Conservation (phyloP, 2,113 vertebrate genomes). For the Oenanthe oenanthe region DNA sequence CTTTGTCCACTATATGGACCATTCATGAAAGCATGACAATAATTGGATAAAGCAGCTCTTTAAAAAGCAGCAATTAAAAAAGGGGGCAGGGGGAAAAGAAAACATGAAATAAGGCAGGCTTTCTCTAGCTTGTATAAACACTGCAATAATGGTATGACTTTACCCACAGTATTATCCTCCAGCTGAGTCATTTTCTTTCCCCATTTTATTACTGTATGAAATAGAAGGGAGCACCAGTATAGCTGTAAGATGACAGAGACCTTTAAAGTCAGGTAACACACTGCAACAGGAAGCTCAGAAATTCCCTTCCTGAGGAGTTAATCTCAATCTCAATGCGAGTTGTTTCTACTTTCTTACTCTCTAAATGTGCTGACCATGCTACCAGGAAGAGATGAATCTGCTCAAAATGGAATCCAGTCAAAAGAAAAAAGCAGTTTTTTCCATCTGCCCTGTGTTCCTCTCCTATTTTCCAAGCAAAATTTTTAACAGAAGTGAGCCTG, state of each 20-base stretch:
- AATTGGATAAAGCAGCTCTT: background rate
- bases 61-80: background rate
- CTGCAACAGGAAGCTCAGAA: background rate
- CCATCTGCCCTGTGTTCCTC: background rate
- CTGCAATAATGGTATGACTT: background rate
- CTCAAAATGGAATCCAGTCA: background rate
- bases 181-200: background rate
- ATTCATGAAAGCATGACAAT: background rate
- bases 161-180: background rate
- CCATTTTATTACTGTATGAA: background rate
- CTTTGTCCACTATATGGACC: background rate
- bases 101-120: accelerated
- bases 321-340: background rate
- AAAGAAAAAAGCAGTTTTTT: background rate
- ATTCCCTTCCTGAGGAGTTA: background rate
- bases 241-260: background rate
- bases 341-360: background rate
- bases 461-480: background rate
- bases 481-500: background rate
- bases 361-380: background rate
- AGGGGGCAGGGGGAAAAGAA: accelerated
- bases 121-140: background rate
- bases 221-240: background rate
- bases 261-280: background rate
- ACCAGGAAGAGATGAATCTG: background rate